phyloP scores from a whole-genome alignment of 2,113 vertebrate species.

The Antechinus flavipes region DNA sequence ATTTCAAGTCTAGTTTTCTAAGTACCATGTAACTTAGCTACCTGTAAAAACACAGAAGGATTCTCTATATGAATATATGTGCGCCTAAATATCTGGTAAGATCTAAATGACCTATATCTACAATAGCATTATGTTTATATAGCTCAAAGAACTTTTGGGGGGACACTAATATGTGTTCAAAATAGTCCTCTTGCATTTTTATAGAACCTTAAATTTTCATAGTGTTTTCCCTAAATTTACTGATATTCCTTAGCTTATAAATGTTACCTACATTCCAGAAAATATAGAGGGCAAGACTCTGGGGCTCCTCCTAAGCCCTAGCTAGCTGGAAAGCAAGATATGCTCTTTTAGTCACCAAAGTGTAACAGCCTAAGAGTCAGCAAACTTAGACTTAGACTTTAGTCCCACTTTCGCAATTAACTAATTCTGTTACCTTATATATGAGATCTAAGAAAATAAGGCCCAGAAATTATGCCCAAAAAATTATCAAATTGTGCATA shows the following conservation, averaged over 20 bases:
- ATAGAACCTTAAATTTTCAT: neutral
- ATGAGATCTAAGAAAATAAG: no score
- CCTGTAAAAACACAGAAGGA: constrained; percentile 1
- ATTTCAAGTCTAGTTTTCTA: neutral
- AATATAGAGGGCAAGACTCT: neutral
- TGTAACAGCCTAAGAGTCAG: neutral
- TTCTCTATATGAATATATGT: neutral
- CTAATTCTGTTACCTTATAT: no score
- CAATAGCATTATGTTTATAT: neutral
- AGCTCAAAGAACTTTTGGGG: constrained; percentile 26
- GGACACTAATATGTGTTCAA: neutral
- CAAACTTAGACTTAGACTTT: no score
- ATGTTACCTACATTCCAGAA: neutral
- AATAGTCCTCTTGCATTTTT: constrained; percentile 1
- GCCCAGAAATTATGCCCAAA: no score
- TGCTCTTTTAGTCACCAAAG: neutral
- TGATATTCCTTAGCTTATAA: neutral
- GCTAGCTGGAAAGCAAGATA: neutral
- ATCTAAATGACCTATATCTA: neutral
- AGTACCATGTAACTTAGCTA: neutral
- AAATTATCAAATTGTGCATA: no score
- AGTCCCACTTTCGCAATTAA: no score
- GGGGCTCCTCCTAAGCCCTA: neutral
- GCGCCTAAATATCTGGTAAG: neutral
- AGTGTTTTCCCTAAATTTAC: neutral